phyloP scores from a whole-genome alignment of 2,797 vertebrate genomes.

The Parauchenoglanis punctatus region DNA sequence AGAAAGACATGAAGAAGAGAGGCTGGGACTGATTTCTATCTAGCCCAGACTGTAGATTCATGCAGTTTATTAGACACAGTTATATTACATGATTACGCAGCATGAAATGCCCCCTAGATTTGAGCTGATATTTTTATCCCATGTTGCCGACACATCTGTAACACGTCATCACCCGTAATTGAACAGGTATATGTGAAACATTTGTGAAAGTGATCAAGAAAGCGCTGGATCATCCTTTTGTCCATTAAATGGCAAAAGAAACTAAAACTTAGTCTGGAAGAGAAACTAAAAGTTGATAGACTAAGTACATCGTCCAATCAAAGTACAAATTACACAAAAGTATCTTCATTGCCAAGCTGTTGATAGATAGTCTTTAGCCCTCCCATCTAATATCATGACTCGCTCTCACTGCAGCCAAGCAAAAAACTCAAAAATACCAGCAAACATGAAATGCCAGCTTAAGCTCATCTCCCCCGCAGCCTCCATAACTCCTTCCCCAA shows the following conservation, averaged over 20 bases:
- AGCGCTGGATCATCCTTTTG: not conserved
- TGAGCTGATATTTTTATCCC: not conserved
- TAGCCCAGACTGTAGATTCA: not conserved
- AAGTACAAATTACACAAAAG: not conserved
- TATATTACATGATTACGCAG: not conserved
- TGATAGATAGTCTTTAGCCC: not conserved
- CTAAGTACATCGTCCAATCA: not conserved
- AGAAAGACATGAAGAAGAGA: not conserved
- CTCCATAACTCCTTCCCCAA: constrained; percentile 55
- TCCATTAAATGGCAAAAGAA: not conserved
- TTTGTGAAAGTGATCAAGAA: not conserved
- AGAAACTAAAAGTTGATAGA: not conserved
- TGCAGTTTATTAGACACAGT: not conserved
- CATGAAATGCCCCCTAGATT: not conserved
- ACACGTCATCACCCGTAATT: not conserved
- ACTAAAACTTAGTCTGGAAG: not conserved
- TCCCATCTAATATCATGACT: not conserved
- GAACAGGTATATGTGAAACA: not conserved
- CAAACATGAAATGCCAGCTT: constrained; percentile 41
- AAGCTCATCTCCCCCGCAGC: constrained; percentile 49
- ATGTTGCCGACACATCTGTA: not conserved
- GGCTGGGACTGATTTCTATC: not conserved
- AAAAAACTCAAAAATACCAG: constrained; percentile 4
- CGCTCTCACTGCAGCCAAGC: constrained; percentile 1
- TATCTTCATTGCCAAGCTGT: not conserved